phyloP scores from a whole-genome alignment of 1,140 invertebrate genomes.

The Plutomurus gul region DNA sequence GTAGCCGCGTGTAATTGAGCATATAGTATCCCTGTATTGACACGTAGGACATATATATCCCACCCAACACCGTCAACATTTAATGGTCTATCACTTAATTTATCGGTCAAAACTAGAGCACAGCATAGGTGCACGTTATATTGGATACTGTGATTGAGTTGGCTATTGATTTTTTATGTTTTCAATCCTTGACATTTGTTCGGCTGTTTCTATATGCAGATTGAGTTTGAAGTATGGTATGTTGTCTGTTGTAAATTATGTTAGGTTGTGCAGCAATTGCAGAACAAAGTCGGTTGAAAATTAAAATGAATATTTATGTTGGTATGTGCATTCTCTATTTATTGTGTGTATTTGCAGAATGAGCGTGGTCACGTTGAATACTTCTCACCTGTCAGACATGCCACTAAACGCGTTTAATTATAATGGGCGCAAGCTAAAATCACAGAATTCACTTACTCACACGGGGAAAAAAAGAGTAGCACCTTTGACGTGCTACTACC shows the following conservation, averaged over 20 bases:
- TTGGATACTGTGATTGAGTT: background rate
- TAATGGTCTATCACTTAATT: conserved; percentile 3
- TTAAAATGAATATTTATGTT: too few species aligned
- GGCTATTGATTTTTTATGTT: background rate
- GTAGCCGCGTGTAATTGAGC: background rate
- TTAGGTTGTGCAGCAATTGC: background rate
- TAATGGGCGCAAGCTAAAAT: too few species aligned
- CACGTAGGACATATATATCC: background rate
- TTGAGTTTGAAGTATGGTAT: too few species aligned
- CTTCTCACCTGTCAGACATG: too few species aligned
- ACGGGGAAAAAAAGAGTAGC: too few species aligned
- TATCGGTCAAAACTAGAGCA: background rate
- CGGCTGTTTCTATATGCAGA: background rate
- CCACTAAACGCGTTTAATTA: too few species aligned
- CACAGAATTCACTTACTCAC: too few species aligned
- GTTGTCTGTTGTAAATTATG: too few species aligned
- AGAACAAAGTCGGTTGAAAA: background rate
- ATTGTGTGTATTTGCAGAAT: too few species aligned
- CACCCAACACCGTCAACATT: background rate
- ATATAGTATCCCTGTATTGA: background rate
- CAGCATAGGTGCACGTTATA: background rate
- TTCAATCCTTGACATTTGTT: conserved; percentile 18
- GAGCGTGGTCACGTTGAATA: too few species aligned
- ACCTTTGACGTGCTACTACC: too few species aligned
- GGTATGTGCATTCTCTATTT: too few species aligned